Percentiles rank a stretch among this genome's conserved stretches.
Conservation (phyloP, 2,888 invertebrate genomes). For the Xanthorhoe designata region DNA sequence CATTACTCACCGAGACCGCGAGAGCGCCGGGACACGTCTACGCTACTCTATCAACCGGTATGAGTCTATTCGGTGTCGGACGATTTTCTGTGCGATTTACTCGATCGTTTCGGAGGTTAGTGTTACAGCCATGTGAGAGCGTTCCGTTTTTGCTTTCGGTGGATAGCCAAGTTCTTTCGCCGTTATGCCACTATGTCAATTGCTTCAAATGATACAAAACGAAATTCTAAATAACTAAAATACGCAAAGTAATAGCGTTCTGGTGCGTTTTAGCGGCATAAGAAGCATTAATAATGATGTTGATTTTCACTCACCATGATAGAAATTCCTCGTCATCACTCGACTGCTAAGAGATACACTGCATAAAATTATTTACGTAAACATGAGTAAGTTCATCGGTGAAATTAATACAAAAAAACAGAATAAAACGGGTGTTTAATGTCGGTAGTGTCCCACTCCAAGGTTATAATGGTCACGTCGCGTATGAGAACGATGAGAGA, state of each 20-base stretch:
- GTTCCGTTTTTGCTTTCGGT: constrained; percentile 51
- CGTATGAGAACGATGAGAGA: constrained; percentile 32
- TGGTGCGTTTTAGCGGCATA: constrained; percentile 40
- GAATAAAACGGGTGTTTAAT: constrained; percentile 40
- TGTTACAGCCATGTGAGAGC: constrained; percentile 62
- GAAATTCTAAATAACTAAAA: constrained; percentile 52
- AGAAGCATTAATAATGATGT: constrained; percentile 38
- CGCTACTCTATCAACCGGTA: neutral
- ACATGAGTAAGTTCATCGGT: constrained; percentile 42
- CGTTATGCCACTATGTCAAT: constrained; percentile 82
- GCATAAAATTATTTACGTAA: constrained; percentile 46
- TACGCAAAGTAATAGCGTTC: constrained; percentile 48
- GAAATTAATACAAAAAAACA: constrained; percentile 42
- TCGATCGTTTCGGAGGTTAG: constrained; percentile 34
- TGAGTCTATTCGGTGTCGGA: constrained; percentile 23
- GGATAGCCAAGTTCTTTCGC: constrained; percentile 59
- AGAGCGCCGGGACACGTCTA: constrained; percentile 3
- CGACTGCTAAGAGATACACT: constrained; percentile 48
- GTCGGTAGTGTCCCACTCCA: constrained; percentile 44
- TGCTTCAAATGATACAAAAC: constrained; percentile 48
- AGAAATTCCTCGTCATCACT: constrained; percentile 37
- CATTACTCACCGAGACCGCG: constrained; percentile 14
- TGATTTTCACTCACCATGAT: constrained; percentile 39
- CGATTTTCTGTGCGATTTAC: constrained; percentile 22
- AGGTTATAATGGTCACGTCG: constrained; percentile 41